Evolutionary conservation across 2,888 invertebrate genomes (phyloP).

Genomic region (Drosophila aldrichi): DNA sequence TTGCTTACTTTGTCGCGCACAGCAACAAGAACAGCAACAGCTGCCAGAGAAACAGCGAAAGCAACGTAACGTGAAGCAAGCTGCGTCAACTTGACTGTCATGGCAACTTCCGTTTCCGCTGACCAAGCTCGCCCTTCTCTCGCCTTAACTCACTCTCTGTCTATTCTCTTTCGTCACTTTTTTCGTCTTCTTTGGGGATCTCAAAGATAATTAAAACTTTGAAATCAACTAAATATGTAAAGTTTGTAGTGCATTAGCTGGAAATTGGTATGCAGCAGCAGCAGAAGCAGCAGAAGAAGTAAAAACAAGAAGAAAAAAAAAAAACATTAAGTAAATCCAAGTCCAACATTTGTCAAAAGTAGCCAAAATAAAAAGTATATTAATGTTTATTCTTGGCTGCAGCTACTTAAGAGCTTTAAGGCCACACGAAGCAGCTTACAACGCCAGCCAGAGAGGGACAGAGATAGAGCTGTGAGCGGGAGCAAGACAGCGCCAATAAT

Average conservation of each 20-base stretch:
- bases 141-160: conserved; percentile 8
- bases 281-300: not conserved
- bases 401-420: conserved; percentile 36
- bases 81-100: conserved; percentile 57
- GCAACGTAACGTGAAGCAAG: conserved; percentile 23
- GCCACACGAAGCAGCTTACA: conserved; percentile 1
- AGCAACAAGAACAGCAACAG: conserved; percentile 12
- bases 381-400: conserved; percentile 20
- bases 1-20: conserved; percentile 45
- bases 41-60: conserved; percentile 16
- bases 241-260: conserved; percentile 74
- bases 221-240: conserved; percentile 71
- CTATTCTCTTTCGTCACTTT: too few species aligned
- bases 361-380: conserved; percentile 28
- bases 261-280: conserved; percentile 46
- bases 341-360: conserved; percentile 32
- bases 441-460: not conserved
- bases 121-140: conserved; percentile 13
- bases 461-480: not conserved
- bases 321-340: conserved; percentile 7
- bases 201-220: conserved; percentile 79
- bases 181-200: conserved; percentile 45
- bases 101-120: conserved; percentile 62
- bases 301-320: too few species aligned
- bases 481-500: conserved; percentile 36